Evolutionary conservation across 1,140 invertebrate species (phyloP).

Genomic region (Gryllus bimaculatus): DNA sequence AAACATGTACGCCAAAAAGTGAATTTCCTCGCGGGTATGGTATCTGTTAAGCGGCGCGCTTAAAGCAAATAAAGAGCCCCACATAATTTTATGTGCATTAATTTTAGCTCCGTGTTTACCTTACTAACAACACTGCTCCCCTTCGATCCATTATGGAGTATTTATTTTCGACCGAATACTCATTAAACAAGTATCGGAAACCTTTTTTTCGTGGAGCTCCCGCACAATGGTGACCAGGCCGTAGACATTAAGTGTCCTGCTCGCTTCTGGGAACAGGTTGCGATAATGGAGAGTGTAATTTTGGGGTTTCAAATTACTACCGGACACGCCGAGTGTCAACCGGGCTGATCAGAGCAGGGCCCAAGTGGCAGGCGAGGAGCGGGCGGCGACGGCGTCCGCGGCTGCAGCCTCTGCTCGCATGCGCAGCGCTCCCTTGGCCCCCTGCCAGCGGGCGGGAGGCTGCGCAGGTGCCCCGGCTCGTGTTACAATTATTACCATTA

Average conservation of each 20-base stretch:
- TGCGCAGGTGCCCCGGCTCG: too few relatives aligned
- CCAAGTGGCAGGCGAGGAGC: background rate
- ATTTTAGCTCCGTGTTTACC: background rate
- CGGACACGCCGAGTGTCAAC: background rate
- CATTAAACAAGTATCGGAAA: constrained; percentile 5
- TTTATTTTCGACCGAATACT: background rate
- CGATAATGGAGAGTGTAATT: background rate
- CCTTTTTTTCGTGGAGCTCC: background rate
- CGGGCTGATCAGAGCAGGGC: background rate
- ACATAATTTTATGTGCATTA: background rate
- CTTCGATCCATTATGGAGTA: background rate
- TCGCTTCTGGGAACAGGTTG: background rate
- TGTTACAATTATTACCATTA: too few relatives aligned
- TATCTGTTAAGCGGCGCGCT: background rate
- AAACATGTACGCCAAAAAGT: background rate
- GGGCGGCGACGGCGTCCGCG: too few relatives aligned
- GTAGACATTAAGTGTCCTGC: background rate
- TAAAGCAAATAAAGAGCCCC: background rate
- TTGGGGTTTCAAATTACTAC: background rate
- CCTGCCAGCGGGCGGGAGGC: too few relatives aligned
- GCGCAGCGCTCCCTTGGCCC: too few relatives aligned
- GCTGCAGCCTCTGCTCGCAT: too few relatives aligned
- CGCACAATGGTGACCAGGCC: background rate
- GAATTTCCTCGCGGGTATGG: background rate
- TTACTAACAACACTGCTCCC: background rate